Evolutionary conservation across 92 coral and sea anemone species (phyloP).

Genomic region (Umimayanthus chanpuru): DNA sequence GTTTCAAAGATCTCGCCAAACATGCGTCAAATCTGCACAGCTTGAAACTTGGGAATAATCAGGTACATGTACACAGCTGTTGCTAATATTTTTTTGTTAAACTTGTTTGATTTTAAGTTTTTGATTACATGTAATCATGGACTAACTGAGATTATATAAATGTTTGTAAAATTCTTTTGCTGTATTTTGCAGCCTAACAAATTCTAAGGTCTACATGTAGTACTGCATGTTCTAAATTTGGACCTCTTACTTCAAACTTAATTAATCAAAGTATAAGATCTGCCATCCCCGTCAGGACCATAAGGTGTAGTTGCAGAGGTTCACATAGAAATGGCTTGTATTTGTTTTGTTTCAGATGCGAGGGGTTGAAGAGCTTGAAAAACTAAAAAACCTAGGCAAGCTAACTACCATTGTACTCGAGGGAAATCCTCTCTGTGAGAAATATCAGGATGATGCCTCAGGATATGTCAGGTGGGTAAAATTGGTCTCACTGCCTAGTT

Average conservation of each 20-base stretch:
- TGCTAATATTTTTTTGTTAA: neutral
- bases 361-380: conserved; percentile 84
- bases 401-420: conserved; percentile 72
- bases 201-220: too few relatives aligned
- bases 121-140: neutral
- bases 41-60: conserved; percentile 83
- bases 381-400: conserved; percentile 78
- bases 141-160: too few relatives aligned
- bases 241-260: too few relatives aligned
- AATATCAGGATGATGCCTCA: conserved; percentile 63
- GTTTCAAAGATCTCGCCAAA: conserved; percentile 78
- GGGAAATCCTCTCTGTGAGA: conserved; percentile 91
- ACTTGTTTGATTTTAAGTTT: neutral
- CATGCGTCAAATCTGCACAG: conserved; percentile 73
- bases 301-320: neutral
- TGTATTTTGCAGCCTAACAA: too few relatives aligned
- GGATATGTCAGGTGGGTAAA: conserved; percentile 76
- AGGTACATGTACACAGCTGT: conserved; percentile 68
- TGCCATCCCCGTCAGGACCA: neutral
- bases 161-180: too few relatives aligned
- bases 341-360: conserved; percentile 54
- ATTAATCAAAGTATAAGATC: too few relatives aligned
- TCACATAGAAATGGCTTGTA: neutral
- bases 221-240: too few relatives aligned
- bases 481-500: too few relatives aligned